Base-by-base conservation (phyloP, 2,113 vertebrate species). In the Scalopus aquaticus region DNA sequence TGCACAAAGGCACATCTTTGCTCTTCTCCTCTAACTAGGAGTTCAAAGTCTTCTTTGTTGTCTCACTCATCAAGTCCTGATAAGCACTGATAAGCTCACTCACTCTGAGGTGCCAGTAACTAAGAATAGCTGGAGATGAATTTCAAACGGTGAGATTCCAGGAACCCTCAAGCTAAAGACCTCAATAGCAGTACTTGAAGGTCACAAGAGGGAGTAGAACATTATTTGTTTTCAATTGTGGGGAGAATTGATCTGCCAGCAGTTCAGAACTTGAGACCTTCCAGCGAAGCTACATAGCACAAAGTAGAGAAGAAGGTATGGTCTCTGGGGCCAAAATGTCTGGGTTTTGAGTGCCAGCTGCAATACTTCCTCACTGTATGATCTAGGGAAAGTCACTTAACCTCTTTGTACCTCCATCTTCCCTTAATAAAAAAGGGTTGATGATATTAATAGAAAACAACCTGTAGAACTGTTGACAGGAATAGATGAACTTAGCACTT, bases 51-150 rank as follows among this genome's bases (percentile, higher is more conserved):
- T n/a, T 70, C 54, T 90, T 77, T 42, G 44, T 24, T 35, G 24
- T 42, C 79, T 89, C 88, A 77, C 67, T 94, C 58, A 49, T 19
- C 74, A 28, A 4, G 88, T 72, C 54, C 56, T 15, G 28, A 64
- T 56, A 81, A 91, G 30, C 20, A 6, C 64, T 8, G 70, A 95
- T 30, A 90, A 84, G 54, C 64, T 64, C 54, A 54, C 26, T 65
- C 28, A 19, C 69, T 58, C 37, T 13, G 24, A 91, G 51, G 79
- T 86, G 73, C 51, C 80, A 90, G 69, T 78, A 64, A 74, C 79
- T 80, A 92, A 96, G 58, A 88, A 85, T 54, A 94, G 79, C 37
- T 64, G 28, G 17, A 81, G 94, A 67, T 72, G 49, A 86, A 91
- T 19, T 85, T 88, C 72, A 51, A 51, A 87, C 15, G 80, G 46